Base-by-base conservation (phyloP, 2,113 vertebrate species). In the Paramisgurnus dabryanus region DNA sequence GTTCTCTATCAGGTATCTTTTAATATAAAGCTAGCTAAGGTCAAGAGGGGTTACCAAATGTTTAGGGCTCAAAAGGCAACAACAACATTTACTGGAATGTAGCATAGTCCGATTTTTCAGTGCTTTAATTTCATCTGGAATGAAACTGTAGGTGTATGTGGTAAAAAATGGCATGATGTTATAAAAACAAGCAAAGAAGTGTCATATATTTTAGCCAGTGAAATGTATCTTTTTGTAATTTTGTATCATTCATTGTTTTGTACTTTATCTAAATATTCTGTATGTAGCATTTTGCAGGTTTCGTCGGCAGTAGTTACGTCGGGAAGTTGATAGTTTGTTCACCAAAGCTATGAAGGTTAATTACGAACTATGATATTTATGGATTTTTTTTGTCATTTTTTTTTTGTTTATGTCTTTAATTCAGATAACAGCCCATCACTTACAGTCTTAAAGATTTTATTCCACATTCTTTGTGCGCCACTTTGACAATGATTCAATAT, bases 401-500 rank as follows among this genome's bases (percentile, higher is more conserved):
- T 76, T 10, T 90, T 83, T 76, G 83, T 87, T 87, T 79, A 82
- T 84, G 87, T 87, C 83, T 89, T 85, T 87, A 88, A 81, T 85
- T 87, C 83, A 89, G 85, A 87, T 72, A 84, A 60, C 64, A 12
- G 40, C 40, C 78, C 67, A 83, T 86, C 82, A 86, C 84, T 83
- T 84, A 89, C 88, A 88, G 89, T 93, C 90, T 90, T 84, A 80
- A 74, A 88, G 69, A 80, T 78, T 69, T 27, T 40, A 82, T 57
- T 84, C 60, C 76, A 87, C 40, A 83, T 90, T 88, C 90, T 88
- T 81, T 76, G 86, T 90, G 55, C 78, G 85, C 89, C 89, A 86
- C 87, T 93, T 92, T 91, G 87, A 92, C 89, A 88, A 89, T 83
- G 90, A 87, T 92, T 92, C 84, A 90, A 92, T 88, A 89, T 87